A percentile compares a stretch with the other conserved stretches of the same genome.
These are phyloP conservation scores for Dasysyrphus albostriatus DNA, from an alignment of 2,888 invertebrate species.

Conservation along the genomic window DNA sequence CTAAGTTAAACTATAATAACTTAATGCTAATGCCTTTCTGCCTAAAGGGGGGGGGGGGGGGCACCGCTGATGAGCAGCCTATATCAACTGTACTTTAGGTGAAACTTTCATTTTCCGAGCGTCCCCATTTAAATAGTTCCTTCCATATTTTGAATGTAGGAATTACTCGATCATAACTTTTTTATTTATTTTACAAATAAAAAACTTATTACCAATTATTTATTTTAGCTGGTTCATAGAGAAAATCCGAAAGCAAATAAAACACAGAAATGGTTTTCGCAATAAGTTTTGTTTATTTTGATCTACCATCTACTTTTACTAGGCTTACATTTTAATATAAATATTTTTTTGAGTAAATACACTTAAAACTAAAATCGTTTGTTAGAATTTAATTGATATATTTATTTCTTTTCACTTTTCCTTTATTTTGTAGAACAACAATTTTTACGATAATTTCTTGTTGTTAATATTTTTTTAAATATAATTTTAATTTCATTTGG, in stretches of 20 bases:
- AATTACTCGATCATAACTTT: too few relatives aligned
- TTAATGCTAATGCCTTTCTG: too few relatives aligned
- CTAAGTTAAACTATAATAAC: too few relatives aligned
- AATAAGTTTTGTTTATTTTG: constrained; percentile 68
- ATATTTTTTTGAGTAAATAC: constrained; percentile 71
- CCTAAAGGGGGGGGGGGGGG: too few relatives aligned
- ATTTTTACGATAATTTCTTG: constrained; percentile 49
- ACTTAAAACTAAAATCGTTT: constrained; percentile 70
- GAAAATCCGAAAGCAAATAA: neutral
- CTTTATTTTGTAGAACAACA: constrained; percentile 51
- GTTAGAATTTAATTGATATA: constrained; percentile 73
- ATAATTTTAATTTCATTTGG: constrained; percentile 63
- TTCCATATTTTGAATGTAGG: too few relatives aligned
- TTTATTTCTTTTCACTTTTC: constrained; percentile 45
- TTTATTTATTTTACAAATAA: too few relatives aligned
- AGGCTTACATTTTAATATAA: constrained; percentile 71
- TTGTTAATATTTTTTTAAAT: constrained; percentile 13
- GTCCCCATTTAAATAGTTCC: too few relatives aligned
- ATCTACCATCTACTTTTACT: constrained; percentile 65
- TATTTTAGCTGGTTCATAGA: too few relatives aligned
- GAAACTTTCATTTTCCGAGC: too few relatives aligned
- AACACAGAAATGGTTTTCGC: constrained; percentile 10
- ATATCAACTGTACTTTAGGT: too few relatives aligned
- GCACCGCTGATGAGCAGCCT: too few relatives aligned
- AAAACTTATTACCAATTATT: too few relatives aligned